Conservation (phyloP, 1,140 invertebrate genomes). For the Capitella teleta region DNA sequence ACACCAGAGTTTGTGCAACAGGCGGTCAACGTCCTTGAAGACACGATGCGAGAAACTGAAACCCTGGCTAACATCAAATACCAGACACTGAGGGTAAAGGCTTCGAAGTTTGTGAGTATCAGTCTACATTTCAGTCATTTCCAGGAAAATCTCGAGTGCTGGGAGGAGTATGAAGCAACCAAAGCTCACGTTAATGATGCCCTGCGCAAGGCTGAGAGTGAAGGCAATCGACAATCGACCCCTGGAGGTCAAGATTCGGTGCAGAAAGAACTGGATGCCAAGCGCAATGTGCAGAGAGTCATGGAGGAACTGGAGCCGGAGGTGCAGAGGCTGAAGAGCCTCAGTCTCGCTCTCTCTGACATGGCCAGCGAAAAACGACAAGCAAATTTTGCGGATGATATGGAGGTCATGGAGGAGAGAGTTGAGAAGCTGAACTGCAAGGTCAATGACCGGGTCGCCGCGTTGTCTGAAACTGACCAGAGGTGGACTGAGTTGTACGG, state of each 20-base stretch:
- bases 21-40: constrained; percentile 71
- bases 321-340: neutral
- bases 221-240: constrained; percentile 46
- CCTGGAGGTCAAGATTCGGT: constrained; percentile 28
- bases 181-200: constrained; percentile 69
- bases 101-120: neutral
- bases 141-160: constrained; percentile 61
- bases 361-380: constrained; percentile 7
- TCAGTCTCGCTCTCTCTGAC: neutral
- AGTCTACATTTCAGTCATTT: constrained; percentile 4
- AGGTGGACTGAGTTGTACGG: constrained; percentile 64
- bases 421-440: neutral
- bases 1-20: constrained; percentile 73
- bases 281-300: constrained; percentile 42
- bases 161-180: constrained; percentile 73
- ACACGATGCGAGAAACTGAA: constrained; percentile 77
- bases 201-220: constrained; percentile 46
- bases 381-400: neutral
- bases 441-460: constrained; percentile 16
- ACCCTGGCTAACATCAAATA: constrained; percentile 70
- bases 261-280: constrained; percentile 56
- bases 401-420: neutral
- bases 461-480: constrained; percentile 66
- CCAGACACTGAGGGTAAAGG: constrained; percentile 59
- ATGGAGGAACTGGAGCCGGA: constrained; percentile 29